Evolutionary conservation across 2,888 invertebrate genomes (phyloP).

Genomic region (Agonopterix heracliana): DNA sequence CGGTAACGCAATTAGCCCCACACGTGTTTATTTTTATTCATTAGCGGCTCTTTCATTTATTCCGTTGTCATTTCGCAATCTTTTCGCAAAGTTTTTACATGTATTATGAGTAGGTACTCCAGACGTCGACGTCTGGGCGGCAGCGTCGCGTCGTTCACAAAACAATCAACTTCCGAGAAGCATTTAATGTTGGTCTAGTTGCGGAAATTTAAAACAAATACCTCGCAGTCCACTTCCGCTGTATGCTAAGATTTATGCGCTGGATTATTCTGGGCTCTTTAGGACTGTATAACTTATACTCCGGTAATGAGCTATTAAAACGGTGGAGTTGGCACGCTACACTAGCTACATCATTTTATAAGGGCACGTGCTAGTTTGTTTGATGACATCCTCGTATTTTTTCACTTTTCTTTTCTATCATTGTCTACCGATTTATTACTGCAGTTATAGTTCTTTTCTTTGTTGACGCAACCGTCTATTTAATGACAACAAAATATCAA

Average conservation of each 20-base stretch:
- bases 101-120: neutral
- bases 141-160: conserved; percentile 3
- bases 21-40: conserved; percentile 22
- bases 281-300: conserved; percentile 43
- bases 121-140: too few species aligned
- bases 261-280: conserved; percentile 43
- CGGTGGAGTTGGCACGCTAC: conserved; percentile 46
- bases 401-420: conserved; percentile 4
- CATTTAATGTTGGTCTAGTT: conserved; percentile 24
- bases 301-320: conserved; percentile 53
- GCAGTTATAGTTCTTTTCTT: too few species aligned
- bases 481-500: too few species aligned
- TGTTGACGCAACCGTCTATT: too few species aligned
- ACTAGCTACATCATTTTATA: conserved; percentile 37
- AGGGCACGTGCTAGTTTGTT: conserved; percentile 40
- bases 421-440: neutral
- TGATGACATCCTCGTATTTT: conserved; percentile 18
- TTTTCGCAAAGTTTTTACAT: too few species aligned
- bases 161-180: conserved; percentile 15
- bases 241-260: conserved; percentile 37
- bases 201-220: conserved; percentile 34
- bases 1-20: conserved; percentile 35
- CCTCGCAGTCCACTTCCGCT: conserved; percentile 36
- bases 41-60: conserved; percentile 7
- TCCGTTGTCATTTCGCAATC: too few species aligned